These are phyloP conservation scores for Sinosuthora webbiana DNA, from an alignment of 2,113 vertebrate genomes.

Conservation along the genomic window DNA sequence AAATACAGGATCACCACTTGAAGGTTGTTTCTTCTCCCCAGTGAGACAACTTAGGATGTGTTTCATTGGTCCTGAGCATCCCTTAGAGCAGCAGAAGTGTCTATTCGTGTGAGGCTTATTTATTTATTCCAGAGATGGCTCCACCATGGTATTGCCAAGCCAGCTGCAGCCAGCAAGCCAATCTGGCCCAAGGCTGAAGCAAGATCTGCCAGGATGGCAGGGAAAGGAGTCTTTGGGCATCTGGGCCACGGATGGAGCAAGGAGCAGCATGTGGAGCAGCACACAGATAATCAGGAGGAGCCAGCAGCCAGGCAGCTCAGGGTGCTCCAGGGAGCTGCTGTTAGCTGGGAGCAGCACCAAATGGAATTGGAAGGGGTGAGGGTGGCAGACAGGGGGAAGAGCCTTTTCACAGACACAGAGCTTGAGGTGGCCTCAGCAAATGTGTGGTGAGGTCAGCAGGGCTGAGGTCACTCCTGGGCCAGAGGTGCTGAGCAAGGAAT, in stretches of 20 bases:
- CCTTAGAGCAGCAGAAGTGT: not conserved
- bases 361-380: not conserved
- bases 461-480: accelerated
- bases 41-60: accelerated
- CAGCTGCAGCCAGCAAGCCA: not conserved
- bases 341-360: not conserved
- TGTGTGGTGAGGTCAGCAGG: accelerated
- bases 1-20: not conserved
- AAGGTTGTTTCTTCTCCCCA: not conserved
- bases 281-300: not conserved
- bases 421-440: not conserved
- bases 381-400: not conserved
- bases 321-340: not conserved
- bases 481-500: not conserved
- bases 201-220: not conserved
- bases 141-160: not conserved
- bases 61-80: not conserved
- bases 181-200: not conserved
- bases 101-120: not conserved
- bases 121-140: not conserved
- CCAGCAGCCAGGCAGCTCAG: not conserved
- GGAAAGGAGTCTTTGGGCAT: not conserved
- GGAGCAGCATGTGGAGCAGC: not conserved
- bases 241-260: accelerated
- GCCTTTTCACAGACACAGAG: not conserved